Conservation (phyloP, 2,888 invertebrate genomes). For the Nycteola revayana region DNA sequence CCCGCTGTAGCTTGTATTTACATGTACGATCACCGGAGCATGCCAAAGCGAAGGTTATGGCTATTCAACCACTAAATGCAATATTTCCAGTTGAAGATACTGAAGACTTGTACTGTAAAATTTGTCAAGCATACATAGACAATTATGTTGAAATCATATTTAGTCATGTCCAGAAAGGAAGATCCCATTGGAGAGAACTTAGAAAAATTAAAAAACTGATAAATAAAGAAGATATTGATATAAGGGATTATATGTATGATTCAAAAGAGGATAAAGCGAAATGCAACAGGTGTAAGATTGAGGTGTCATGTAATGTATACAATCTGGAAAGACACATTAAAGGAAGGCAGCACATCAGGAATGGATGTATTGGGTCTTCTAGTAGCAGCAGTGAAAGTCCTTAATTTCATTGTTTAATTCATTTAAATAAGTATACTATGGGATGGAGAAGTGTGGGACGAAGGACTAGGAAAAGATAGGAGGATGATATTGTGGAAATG, state of each 20-base stretch:
- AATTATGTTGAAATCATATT: constrained; percentile 49
- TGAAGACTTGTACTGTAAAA: constrained; percentile 53
- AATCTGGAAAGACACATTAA: constrained; percentile 48
- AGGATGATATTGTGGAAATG: too few relatives aligned
- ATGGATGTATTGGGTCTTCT: too few relatives aligned
- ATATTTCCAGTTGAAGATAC: constrained; percentile 51
- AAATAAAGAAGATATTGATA: constrained; percentile 43
- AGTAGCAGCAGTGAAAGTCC: too few relatives aligned
- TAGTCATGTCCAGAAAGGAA: constrained; percentile 46
- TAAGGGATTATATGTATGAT: constrained; percentile 48
- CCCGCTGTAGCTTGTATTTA: background rate
- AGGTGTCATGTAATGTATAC: constrained; percentile 46
- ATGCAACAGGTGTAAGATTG: constrained; percentile 43
- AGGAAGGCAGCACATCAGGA: constrained; percentile 33
- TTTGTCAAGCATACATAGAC: constrained; percentile 49
- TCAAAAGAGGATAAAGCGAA: constrained; percentile 44
- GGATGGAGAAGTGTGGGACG: too few relatives aligned
- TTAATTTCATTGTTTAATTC: too few relatives aligned
- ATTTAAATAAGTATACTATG: too few relatives aligned
- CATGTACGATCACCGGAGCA: constrained; percentile 39
- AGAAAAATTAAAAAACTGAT: constrained; percentile 41
- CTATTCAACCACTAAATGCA: constrained; percentile 50
- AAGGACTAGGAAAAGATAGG: too few relatives aligned
- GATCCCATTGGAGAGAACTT: constrained; percentile 35
- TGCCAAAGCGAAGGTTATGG: constrained; percentile 41